Conservation (phyloP, 2,113 vertebrate genomes). For the Pollachius pollachius region DNA sequence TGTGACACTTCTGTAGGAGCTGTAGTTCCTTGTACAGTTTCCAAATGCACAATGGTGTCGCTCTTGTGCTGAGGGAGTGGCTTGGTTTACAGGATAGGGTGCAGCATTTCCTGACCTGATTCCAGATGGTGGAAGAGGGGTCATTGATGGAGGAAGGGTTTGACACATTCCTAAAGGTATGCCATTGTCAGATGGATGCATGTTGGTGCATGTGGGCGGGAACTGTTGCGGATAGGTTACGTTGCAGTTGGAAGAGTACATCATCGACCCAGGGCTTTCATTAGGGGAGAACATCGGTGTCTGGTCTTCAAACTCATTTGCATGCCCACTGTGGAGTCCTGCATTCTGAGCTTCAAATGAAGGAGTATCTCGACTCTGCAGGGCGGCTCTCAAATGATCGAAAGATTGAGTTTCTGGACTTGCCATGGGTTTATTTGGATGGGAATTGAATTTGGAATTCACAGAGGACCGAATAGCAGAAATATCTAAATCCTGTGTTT, state of each 20-base stretch:
- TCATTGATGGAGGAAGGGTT: constrained; percentile 48
- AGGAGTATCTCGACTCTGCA: constrained; percentile 30
- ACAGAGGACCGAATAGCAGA: constrained; percentile 42
- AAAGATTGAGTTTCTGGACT: constrained; percentile 23
- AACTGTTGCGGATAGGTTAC: constrained; percentile 25
- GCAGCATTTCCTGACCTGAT: constrained; percentile 29
- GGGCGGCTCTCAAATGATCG: constrained; percentile 31
- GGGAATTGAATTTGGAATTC: constrained; percentile 24
- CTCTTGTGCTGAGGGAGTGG: constrained; percentile 43
- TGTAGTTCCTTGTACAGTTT: constrained; percentile 86
- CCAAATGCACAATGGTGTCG: constrained; percentile 86
- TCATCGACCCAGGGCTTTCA: constrained; percentile 23
- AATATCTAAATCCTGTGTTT: constrained; percentile 24
- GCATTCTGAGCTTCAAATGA: constrained; percentile 47
- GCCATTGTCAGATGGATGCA: constrained; percentile 24
- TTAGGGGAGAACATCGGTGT: constrained; percentile 41
- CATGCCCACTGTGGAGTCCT: constrained; percentile 18
- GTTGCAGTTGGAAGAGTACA: constrained; percentile 29
- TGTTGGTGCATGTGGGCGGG: constrained; percentile 28
- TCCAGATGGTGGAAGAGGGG: constrained; percentile 28
- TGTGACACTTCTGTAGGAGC: constrained; percentile 87
- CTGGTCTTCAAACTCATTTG: constrained; percentile 38
- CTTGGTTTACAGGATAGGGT: not conserved
- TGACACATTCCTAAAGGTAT: constrained; percentile 45
- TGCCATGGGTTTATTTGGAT: constrained; percentile 20